These are phyloP conservation scores for Xenus cinereus DNA, from an alignment of 2,113 vertebrate species.

Conservation along the genomic window DNA sequence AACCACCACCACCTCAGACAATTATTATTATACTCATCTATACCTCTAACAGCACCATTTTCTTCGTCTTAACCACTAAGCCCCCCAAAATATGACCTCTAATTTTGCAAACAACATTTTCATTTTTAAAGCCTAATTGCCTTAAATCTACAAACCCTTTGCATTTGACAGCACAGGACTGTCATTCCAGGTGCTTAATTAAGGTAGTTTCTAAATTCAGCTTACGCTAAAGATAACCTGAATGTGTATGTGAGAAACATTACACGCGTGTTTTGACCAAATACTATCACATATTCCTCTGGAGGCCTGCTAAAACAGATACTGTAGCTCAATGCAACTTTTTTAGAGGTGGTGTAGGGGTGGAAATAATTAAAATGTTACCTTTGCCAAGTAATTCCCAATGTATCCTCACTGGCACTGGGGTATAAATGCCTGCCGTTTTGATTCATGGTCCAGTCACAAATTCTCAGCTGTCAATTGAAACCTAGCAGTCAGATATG, in stretches of 20 bases:
- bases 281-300: conserved; percentile 57
- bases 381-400: conserved; percentile 99
- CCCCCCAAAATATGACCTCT: not conserved
- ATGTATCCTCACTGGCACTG: conserved; percentile 99
- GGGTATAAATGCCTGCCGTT: conserved; percentile 99
- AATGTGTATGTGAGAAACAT: conserved; percentile 45
- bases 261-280: conserved; percentile 19
- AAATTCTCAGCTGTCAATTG: conserved; percentile 99
- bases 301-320: conserved; percentile 70
- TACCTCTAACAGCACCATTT: not conserved
- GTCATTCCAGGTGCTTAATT: conserved; percentile 21
- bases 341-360: conserved; percentile 82
- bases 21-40: not conserved
- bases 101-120: not conserved
- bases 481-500: conserved; percentile 99
- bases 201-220: not conserved
- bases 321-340: conserved; percentile 70
- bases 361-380: conserved; percentile 99
- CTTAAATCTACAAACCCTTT: not conserved
- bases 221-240: conserved; percentile 23
- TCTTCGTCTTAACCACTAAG: not conserved
- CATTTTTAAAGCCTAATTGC: not conserved
- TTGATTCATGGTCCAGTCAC: conserved; percentile 99
- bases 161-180: conserved; percentile 30
- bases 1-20: not conserved